These are phyloP conservation scores for Ceratotherium simum DNA, from an alignment of 2,113 vertebrate species.

Conservation along the genomic window DNA sequence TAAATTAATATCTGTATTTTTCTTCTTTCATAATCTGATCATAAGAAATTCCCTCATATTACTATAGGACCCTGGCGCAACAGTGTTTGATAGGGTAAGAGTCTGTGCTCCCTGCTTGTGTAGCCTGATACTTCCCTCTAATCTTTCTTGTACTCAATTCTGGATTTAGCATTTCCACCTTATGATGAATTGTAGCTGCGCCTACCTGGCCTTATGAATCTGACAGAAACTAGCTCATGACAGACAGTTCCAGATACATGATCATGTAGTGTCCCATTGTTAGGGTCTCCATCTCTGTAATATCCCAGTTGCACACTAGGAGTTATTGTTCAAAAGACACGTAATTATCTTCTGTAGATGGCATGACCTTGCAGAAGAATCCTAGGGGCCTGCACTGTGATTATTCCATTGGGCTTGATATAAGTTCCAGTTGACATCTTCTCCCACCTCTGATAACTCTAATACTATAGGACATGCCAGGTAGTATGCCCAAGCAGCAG, in stretches of 20 bases:
- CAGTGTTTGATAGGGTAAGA: not conserved
- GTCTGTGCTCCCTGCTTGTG: not conserved
- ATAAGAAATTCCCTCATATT: not conserved
- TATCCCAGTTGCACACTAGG: not conserved
- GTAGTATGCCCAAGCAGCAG: not conserved
- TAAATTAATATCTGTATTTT: not conserved
- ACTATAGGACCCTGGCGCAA: not conserved
- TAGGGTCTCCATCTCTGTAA: not conserved
- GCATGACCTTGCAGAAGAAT: not conserved
- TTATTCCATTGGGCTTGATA: not conserved
- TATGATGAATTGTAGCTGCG: not conserved
- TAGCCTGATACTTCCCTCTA: not conserved
- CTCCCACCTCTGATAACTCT: not conserved
- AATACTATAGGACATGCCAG: not conserved
- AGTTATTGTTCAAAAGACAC: not conserved
- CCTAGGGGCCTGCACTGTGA: not conserved
- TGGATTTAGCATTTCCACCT: not conserved
- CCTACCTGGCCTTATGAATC: not conserved
- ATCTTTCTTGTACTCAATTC: not conserved
- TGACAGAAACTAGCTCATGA: not conserved
- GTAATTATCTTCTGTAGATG: not conserved
- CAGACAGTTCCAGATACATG: not conserved
- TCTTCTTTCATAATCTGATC: not conserved
- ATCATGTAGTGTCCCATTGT: not conserved
- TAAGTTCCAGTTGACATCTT: not conserved